phyloP scores from a whole-genome alignment of 2,113 vertebrate genomes.

The Corvus cornix region DNA sequence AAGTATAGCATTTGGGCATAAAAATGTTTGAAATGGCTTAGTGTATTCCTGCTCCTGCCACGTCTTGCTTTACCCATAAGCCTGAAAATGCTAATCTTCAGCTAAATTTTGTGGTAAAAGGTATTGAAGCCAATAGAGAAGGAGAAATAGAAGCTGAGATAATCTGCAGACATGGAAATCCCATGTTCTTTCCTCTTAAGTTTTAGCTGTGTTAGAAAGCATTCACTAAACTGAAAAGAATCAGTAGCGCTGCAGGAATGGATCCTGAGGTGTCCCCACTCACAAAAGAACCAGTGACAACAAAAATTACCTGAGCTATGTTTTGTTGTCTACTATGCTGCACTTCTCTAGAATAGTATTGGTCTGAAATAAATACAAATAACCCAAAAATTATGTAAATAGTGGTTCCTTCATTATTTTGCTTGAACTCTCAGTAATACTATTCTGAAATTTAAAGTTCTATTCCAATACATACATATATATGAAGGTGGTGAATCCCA shows the following conservation, averaged over 20 bases:
- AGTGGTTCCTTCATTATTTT: background rate
- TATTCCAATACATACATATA: background rate
- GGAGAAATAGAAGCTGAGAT: background rate
- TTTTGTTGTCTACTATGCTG: background rate
- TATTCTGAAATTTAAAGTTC: background rate
- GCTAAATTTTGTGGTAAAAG: background rate
- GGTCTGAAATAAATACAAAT: background rate
- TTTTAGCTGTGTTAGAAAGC: background rate
- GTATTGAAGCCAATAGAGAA: background rate
- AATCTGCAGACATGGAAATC: background rate
- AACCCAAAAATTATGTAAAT: background rate
- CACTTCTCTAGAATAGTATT: background rate
- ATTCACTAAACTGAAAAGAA: background rate
- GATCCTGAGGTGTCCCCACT: background rate
- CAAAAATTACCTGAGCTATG: background rate
- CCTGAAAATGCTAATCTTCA: background rate
- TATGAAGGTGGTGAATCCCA: background rate
- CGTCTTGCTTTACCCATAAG: background rate
- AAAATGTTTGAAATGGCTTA: background rate
- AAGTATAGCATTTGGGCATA: background rate
- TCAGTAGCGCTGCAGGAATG: background rate
- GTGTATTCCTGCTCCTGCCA: background rate
- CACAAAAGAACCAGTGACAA: background rate
- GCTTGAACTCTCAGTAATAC: background rate
- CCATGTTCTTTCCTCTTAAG: background rate